Evolutionary conservation across 2,113 vertebrate genomes (phyloP).

Genomic region (Peucedramus taeniatus): DNA sequence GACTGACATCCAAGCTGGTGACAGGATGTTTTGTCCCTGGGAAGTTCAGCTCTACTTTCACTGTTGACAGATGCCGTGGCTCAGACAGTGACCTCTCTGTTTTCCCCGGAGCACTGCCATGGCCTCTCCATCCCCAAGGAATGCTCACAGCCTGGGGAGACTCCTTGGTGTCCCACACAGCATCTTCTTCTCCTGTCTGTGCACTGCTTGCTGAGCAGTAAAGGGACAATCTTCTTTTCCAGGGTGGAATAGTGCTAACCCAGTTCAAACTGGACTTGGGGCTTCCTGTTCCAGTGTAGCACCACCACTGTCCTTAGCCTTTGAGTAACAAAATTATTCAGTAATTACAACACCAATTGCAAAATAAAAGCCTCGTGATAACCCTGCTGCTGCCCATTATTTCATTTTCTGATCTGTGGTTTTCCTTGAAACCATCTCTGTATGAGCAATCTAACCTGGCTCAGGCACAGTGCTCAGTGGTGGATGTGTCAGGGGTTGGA

Average conservation of each 20-base stretch:
- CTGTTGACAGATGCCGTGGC: conserved; percentile 42
- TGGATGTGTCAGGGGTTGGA: not conserved
- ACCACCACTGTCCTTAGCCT: not conserved
- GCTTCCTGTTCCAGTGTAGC: not conserved
- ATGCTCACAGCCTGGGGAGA: not conserved
- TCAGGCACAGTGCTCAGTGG: not conserved
- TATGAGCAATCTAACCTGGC: not conserved
- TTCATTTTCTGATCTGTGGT: not conserved
- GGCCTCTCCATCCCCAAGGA: not conserved
- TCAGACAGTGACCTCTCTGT: conserved; percentile 54
- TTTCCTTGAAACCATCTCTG: not conserved
- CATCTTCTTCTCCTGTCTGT: not conserved
- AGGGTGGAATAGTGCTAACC: not conserved
- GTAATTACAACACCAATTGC: not conserved
- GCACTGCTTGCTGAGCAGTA: not conserved
- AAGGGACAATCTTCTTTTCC: not conserved
- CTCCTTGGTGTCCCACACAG: not conserved
- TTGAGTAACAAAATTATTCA: not conserved
- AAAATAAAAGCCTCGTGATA: not conserved
- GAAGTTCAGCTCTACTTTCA: conserved; percentile 50
- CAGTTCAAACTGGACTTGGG: not conserved
- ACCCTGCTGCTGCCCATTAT: not conserved
- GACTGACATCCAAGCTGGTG: conserved; percentile 42
- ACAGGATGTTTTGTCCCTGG: conserved; percentile 54
- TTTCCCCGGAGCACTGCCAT: not conserved